Percentiles rank a stretch among this genome's conserved stretches.
Conservation (phyloP, 1,140 invertebrate genomes). For the Zaprionus inermis region DNA sequence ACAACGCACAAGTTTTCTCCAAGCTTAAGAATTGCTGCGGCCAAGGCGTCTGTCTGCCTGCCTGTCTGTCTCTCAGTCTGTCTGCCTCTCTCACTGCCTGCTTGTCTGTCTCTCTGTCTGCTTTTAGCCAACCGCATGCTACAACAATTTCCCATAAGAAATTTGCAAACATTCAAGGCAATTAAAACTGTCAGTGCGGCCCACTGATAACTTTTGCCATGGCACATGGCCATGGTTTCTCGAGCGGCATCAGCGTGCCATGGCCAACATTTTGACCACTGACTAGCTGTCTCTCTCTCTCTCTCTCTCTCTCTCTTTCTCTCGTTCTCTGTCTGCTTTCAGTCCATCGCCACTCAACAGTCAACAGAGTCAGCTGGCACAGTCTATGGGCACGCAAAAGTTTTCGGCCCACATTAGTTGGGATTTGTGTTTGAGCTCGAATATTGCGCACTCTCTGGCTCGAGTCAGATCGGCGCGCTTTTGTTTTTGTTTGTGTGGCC, state of each 20-base stretch:
- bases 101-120: conserved; percentile 1
- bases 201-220: conserved; percentile 73
- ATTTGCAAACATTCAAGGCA: conserved; percentile 81
- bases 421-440: conserved; percentile 79
- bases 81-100: conserved; percentile 17
- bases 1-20: conserved; percentile 57
- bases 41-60: conserved; percentile 57
- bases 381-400: conserved; percentile 66
- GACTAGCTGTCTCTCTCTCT: background rate
- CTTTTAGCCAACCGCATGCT: conserved; percentile 68
- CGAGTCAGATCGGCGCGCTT: conserved; percentile 71
- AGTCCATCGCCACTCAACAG: conserved; percentile 70
- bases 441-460: conserved; percentile 69
- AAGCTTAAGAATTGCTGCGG: conserved; percentile 57
- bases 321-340: background rate
- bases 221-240: conserved; percentile 33
- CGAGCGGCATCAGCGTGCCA: conserved; percentile 62
- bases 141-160: conserved; percentile 75
- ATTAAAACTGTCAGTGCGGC: conserved; percentile 77
- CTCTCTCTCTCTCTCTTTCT: background rate
- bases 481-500: conserved; percentile 57
- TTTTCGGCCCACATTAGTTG: conserved; percentile 81
- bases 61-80: conserved; percentile 48
- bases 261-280: conserved; percentile 75
- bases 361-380: conserved; percentile 76